Evolutionary conservation across 2,113 vertebrate species (phyloP), one percentile per base, ranked within the genome.

Genomic region (Microcebus murinus): DNA sequence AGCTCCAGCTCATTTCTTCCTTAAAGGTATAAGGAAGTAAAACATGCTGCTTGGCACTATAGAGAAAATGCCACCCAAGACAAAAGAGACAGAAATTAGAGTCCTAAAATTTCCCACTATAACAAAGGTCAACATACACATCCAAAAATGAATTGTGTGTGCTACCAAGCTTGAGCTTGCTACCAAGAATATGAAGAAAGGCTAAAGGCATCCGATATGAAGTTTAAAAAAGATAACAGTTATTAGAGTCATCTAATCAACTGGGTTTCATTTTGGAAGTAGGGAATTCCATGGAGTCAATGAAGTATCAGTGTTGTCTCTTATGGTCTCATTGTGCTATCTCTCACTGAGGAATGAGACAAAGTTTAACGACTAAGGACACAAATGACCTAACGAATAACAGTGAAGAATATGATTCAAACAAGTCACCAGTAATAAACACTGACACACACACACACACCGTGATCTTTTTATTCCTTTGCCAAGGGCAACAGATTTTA

Each of bases 321-420:
- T 79, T 95, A 97, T 31, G 50, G 55, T 57, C 81, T 96, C 61
- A 7, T 23, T 93, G 29, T 81, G 1, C 27, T 89, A 45, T 96
- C 34, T 48, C 12, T 31, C 77, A 55, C 50, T 63, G 63, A 92
- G 23, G 52, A 52, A 65, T 63, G 59, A 95, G n/a, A 97, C 90
- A 96, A 82, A 87, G 68, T 83, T 96, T 85, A 94, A 93, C 85
- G 74, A 88, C 71, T 68, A 65, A 88, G 52, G 14, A 76, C 70
- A 96, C 76, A 95, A 96, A 91, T 91, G 31, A 57, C 82, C 73
- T 96, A 96, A 95, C 25, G 52, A 97, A 68, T 34, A 98, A 86
- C 39, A 95, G 48, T 20, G 42, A 85, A 95, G 95, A 98, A 93
- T n/a, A 86, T 1, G 18, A 84, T 81, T 93, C 76, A 94, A 73